Conservation (phyloP, 2,797 vertebrate species). For the Sebastes steindachneri region DNA sequence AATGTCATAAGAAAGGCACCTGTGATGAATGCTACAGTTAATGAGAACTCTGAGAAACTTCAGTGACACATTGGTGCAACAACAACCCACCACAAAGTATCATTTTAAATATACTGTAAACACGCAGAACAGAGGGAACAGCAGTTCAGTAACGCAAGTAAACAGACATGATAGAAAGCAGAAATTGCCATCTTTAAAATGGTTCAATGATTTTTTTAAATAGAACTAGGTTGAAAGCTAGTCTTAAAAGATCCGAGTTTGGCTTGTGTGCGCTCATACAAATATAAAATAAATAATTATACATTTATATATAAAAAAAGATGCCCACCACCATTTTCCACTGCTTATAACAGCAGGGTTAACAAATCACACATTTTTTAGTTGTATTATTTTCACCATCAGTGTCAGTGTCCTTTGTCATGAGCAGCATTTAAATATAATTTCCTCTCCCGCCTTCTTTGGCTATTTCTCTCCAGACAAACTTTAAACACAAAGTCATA, state of each 20-base stretch:
- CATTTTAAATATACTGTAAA: conserved; percentile 40
- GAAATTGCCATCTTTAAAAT: conserved; percentile 10
- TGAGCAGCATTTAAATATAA: conserved; percentile 35
- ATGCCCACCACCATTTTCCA: conserved; percentile 69
- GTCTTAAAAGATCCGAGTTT: conserved; percentile 14
- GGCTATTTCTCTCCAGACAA: conserved; percentile 24
- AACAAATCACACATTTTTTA: conserved; percentile 50
- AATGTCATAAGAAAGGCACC: conserved; percentile 47
- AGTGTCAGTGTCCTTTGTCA: conserved; percentile 27
- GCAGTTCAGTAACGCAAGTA: background rate
- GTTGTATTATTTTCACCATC: conserved; percentile 40
- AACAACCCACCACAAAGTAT: conserved; percentile 54
- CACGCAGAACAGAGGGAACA: background rate
- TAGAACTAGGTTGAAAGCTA: conserved; percentile 8
- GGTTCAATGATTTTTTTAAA: conserved; percentile 30
- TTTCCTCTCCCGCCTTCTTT: conserved; percentile 22
- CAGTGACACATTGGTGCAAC: conserved; percentile 33
- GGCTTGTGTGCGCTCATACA: conserved; percentile 38
- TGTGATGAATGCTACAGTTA: conserved; percentile 1
- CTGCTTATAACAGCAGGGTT: conserved; percentile 84
- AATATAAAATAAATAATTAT: conserved; percentile 70
- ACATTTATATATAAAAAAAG: conserved; percentile 38
- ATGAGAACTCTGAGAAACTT: conserved; percentile 7
- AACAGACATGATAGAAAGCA: conserved; percentile 9
- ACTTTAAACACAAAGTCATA: conserved; percentile 18